Evolutionary conservation across 35 echinoderm and acorn worm genomes (phyloP).

Genomic region (Ophiothrix spiculata): DNA sequence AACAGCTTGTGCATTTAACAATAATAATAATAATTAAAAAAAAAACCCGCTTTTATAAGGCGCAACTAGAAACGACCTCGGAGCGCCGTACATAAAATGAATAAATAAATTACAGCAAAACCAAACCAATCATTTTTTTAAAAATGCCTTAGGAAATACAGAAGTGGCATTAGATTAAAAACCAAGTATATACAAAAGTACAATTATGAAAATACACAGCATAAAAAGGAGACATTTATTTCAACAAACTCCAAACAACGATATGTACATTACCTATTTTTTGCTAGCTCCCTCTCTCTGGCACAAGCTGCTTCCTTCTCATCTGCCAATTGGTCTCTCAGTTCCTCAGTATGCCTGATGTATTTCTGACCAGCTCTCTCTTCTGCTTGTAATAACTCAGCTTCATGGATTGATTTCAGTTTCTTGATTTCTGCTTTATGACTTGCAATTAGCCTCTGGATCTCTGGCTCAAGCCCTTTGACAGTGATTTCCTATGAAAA

Average conservation of each 20-base stretch:
- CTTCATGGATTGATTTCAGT: constrained; percentile 96
- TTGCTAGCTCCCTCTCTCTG: constrained; percentile 84
- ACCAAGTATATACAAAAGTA: too few relatives aligned
- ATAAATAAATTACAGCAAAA: too few relatives aligned
- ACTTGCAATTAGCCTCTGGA: constrained; percentile 87
- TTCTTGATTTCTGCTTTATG: constrained; percentile 97
- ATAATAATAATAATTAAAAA: too few relatives aligned
- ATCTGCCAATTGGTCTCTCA: constrained; percentile 85
- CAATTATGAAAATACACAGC: neutral
- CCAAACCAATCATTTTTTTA: too few relatives aligned
- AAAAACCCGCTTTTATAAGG: too few relatives aligned
- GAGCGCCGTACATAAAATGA: too few relatives aligned
- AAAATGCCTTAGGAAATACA: too few relatives aligned
- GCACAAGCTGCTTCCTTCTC: constrained; percentile 94
- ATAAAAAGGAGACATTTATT: too few relatives aligned
- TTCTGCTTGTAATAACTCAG: constrained; percentile 85
- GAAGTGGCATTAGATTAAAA: too few relatives aligned
- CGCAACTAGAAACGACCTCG: too few relatives aligned
- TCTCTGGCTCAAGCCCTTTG: constrained; percentile 96
- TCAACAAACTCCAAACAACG: too few relatives aligned
- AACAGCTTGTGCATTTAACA: too few relatives aligned
- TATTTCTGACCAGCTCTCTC: constrained; percentile 96
- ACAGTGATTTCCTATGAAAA: constrained; percentile 85
- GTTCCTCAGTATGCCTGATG: constrained; percentile 84
- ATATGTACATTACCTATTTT: constrained; percentile 75